Percentiles rank a stretch among this genome's conserved stretches.
phyloP scores from a whole-genome alignment of 2,113 vertebrate genomes.

The Stegastes partitus region DNA sequence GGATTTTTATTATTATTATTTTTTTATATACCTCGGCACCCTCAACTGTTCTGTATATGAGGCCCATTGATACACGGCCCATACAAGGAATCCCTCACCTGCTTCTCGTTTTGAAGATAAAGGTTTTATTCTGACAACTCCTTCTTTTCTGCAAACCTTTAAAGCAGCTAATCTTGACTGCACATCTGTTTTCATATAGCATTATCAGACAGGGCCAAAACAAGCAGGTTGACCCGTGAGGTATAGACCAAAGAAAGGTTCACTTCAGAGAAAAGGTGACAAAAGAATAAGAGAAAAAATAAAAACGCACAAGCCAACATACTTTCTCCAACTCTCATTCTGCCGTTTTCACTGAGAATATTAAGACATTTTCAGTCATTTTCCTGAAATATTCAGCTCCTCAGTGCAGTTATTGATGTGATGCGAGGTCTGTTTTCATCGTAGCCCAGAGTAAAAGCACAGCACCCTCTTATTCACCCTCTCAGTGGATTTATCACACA shows the following conservation, averaged over 20 bases:
- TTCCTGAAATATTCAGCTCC: conserved; percentile 60
- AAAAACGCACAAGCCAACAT: conserved; percentile 4
- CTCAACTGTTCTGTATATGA: conserved; percentile 44
- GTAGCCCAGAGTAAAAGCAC: conserved; percentile 64
- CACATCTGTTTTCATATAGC: conserved; percentile 23
- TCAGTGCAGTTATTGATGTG: conserved; percentile 66
- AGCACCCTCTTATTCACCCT: conserved; percentile 56
- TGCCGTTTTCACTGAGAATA: conserved; percentile 43
- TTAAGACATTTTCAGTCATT: conserved; percentile 65
- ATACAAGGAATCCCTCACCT: conserved; percentile 20
- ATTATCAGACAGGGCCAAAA: background rate
- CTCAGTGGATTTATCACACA: conserved; percentile 72
- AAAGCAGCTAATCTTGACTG: conserved; percentile 21
- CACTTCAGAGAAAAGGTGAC: conserved; percentile 11
- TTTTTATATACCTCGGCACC: background rate
- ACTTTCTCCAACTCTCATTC: conserved; percentile 25
- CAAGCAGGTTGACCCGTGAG: conserved; percentile 38
- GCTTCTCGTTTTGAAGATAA: conserved; percentile 31
- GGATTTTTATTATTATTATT: background rate
- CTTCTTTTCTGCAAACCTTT: conserved; percentile 6
- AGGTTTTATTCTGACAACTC: conserved; percentile 50
- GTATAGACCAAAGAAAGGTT: conserved; percentile 47
- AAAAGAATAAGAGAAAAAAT: conserved; percentile 7
- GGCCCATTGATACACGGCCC: conserved; percentile 18
- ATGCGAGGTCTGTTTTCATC: conserved; percentile 60